phyloP scores from a whole-genome alignment of 2,888 invertebrate genomes.

The Therioaphis trifolii region DNA sequence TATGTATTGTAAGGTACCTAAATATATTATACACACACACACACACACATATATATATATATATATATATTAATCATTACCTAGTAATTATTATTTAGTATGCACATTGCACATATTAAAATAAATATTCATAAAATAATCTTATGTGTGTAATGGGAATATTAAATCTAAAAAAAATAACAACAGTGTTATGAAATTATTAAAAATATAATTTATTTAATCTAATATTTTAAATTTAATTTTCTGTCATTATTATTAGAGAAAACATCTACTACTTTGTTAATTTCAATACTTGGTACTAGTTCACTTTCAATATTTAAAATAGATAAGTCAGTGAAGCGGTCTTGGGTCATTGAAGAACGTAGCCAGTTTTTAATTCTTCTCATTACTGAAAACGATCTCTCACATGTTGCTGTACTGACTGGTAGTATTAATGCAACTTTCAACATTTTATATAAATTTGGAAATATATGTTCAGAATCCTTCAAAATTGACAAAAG shows the following conservation, averaged over 20 bases:
- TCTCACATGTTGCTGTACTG: conserved; percentile 25
- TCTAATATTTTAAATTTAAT: background rate
- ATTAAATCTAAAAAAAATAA: background rate
- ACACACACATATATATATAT: background rate
- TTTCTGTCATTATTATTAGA: background rate
- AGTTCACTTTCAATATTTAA: conserved; percentile 1
- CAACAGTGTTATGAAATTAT: background rate
- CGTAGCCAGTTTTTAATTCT: no score
- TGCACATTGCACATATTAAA: background rate
- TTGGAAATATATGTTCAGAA: background rate
- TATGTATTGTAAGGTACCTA: no score
- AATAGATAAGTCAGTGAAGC: no score
- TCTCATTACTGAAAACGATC: no score
- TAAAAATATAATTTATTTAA: background rate
- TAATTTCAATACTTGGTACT: background rate
- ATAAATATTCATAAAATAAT: background rate
- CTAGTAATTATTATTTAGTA: background rate
- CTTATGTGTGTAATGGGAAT: no score
- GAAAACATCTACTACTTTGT: background rate
- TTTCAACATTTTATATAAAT: conserved; percentile 28
- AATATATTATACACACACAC: no score
- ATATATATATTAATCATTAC: background rate
- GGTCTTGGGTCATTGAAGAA: no score
- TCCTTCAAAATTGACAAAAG: background rate
- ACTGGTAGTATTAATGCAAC: no score